Evolutionary conservation across 2,113 vertebrate species (phyloP), one percentile per base, ranked within the genome.

Genomic region (Lamprotornis superbus): DNA sequence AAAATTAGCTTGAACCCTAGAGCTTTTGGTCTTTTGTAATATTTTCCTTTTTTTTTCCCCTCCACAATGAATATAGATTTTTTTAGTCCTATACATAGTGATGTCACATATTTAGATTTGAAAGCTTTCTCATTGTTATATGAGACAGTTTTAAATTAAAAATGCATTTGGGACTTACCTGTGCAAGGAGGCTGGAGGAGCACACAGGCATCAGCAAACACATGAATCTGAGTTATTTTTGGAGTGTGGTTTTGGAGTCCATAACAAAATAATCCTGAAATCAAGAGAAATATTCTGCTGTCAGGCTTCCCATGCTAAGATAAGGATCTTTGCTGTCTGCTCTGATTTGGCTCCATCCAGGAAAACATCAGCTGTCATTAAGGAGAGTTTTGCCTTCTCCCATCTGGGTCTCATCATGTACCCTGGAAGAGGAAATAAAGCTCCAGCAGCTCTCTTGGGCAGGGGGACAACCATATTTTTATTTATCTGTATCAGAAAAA

Each of bases 1-100:
- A 96, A 96, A 97, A 97, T 96, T 96, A 97, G 85, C 93, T 97
- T 92, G 92, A 94, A 94, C 94, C 86, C 94, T 78, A 81, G 90
- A 94, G 92, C 83, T 94, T 96, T 96, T 94, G 92, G 61, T 94
- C 88, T 91, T 95, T 93, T 93, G 65, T 78, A 94, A 87, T 93
- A 56, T 55, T 94, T 92, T 71, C 49, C 6, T 39, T 53, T 49
- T 47, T 61, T 61, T 53, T 73, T 37, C 2, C 3, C 7, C 40
- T 52, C 49, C 35, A 20, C 42, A 63, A 96, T 67, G 71, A 94
- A 91, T 94, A 97, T 95, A 93, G 96, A 93, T 89, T 93, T 95
- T 91, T 74, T 95, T 88, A 95, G 94, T 93, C 60, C 44, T 80
- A 46, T 61, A 65, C 28, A 33, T 40, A 83, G 83, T 47, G 12